Evolutionary conservation across 2,113 vertebrate genomes (phyloP).

Genomic region (Triplophysa siluroides): DNA sequence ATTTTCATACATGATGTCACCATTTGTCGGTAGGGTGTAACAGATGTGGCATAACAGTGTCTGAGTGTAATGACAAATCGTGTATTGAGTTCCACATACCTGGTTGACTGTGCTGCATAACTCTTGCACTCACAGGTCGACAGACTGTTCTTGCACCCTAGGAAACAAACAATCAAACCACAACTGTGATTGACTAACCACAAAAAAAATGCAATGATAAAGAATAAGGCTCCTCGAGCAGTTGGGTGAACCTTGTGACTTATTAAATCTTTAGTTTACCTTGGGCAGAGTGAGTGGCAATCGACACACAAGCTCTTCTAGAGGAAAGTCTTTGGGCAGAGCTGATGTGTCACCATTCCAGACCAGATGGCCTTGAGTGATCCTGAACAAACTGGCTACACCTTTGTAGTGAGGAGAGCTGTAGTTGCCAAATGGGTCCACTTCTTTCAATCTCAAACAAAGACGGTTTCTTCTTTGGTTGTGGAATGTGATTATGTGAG

Average conservation of each 20-base stretch:
- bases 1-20: too few relatives aligned
- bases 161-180: neutral
- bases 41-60: neutral
- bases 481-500: conserved; percentile 78
- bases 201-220: neutral
- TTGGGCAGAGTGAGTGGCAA: conserved; percentile 82
- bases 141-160: conserved; percentile 27
- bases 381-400: conserved; percentile 74
- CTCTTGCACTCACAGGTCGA: conserved; percentile 21
- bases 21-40: too few relatives aligned
- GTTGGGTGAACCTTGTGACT: neutral
- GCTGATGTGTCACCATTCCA: conserved; percentile 60
- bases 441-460: conserved; percentile 75
- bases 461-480: conserved; percentile 78
- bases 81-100: conserved; percentile 1
- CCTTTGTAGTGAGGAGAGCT: conserved; percentile 88
- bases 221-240: neutral
- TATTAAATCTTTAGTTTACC: conserved; percentile 61
- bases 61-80: neutral
- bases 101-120: conserved; percentile 28
- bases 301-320: conserved; percentile 77
- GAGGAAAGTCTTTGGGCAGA: conserved; percentile 47
- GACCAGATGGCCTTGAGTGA: conserved; percentile 70
- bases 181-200: neutral
- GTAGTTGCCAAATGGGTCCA: conserved; percentile 86